Conservation (phyloP, 30 jellyfish, hydroid and myxozoan genomes). For the Rhopilema esculentum region DNA sequence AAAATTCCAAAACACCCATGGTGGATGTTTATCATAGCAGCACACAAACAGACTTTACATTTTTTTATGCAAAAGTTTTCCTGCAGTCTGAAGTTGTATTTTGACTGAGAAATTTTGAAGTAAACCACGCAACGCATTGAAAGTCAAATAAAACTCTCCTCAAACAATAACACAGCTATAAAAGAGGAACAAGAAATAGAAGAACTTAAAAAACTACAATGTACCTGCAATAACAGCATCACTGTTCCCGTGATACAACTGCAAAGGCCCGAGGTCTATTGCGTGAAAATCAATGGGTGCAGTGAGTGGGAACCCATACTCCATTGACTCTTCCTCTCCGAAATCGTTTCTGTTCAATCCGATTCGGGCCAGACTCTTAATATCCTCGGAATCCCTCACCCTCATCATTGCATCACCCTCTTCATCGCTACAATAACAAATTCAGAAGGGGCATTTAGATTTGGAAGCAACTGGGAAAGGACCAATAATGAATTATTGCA, state of each 20-base stretch:
- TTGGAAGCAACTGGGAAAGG: no score
- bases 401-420: conserved; percentile 96
- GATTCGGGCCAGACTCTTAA: conserved; percentile 71
- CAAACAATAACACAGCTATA: no score
- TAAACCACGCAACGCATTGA: no score
- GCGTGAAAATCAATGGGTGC: conserved; percentile 13
- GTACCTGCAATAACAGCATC: conserved; percentile 73
- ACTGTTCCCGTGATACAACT: conserved; percentile 24
- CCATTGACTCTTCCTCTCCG: conserved; percentile 80
- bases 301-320: conserved; percentile 86
- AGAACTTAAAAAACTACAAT: neutral
- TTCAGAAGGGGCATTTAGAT: neutral
- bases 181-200: no score
- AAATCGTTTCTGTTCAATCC: conserved; percentile 78
- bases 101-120: no score
- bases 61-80: no score
- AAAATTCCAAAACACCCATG: no score
- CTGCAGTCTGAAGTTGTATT: no score
- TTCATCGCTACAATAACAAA: conserved; percentile 79
- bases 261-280: conserved; percentile 66
- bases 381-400: conserved; percentile 90
- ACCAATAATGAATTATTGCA: no score
- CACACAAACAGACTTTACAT: no score
- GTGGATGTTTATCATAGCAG: no score
- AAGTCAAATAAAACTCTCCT: no score